These are phyloP conservation scores for Byasa hedistus DNA, from an alignment of 2,888 invertebrate species.

Conservation along the genomic window DNA sequence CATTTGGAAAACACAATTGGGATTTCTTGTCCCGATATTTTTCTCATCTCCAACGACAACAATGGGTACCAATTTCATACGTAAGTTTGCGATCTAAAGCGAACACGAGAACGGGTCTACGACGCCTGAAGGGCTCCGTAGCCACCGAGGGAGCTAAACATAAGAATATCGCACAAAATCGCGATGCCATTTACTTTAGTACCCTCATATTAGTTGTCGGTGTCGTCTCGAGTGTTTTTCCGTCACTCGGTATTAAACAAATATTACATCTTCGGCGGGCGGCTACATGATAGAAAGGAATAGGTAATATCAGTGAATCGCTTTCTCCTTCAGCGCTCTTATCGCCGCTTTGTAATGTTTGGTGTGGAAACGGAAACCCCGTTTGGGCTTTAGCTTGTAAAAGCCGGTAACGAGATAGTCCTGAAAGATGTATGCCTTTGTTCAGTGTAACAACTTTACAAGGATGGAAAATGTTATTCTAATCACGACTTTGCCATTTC, in stretches of 20 bases:
- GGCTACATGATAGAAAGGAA: conserved; percentile 12
- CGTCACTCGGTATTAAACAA: conserved; percentile 20
- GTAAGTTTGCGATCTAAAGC: not conserved
- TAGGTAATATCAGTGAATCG: conserved; percentile 17
- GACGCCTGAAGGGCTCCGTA: not conserved
- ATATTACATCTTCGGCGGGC: conserved; percentile 11
- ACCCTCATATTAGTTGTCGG: conserved; percentile 11
- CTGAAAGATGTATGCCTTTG: not conserved
- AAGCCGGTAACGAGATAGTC: conserved; percentile 1
- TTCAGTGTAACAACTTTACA: too few species aligned
- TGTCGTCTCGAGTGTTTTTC: conserved; percentile 14
- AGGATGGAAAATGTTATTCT: too few species aligned
- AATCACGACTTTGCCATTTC: too few species aligned
- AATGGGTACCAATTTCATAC: conserved; percentile 1
- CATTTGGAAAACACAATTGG: not conserved
- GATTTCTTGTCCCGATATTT: conserved; percentile 2
- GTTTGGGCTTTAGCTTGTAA: conserved; percentile 7
- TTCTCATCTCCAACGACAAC: conserved; percentile 10
- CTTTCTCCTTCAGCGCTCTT: conserved; percentile 9
- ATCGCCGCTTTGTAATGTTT: conserved; percentile 7
- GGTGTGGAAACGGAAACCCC: not conserved
- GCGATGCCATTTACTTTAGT: conserved; percentile 14
- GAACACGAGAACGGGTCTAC: conserved; percentile 1
- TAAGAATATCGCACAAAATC: conserved; percentile 10
- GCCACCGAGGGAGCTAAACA: conserved; percentile 1